phyloP scores from a whole-genome alignment of 2,797 vertebrate genomes.

The Cryptoblepharus egeriae region DNA sequence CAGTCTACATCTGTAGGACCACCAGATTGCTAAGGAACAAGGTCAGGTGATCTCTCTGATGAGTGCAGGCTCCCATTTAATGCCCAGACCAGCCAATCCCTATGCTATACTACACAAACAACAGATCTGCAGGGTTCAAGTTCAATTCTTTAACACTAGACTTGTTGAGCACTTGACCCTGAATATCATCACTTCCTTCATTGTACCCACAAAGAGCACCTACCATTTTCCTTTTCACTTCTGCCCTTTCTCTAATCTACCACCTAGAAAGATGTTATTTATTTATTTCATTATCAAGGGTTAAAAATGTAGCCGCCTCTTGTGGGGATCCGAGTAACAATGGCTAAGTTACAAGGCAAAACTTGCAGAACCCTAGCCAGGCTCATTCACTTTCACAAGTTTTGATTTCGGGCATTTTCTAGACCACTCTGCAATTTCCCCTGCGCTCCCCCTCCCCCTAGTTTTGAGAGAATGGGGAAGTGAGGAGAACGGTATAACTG shows the following conservation, averaged over 20 bases:
- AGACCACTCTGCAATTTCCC: not conserved
- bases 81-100: too few species aligned
- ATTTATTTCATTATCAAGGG: not conserved
- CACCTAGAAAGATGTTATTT: too few species aligned
- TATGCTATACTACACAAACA: too few species aligned
- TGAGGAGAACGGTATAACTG: slow-evolving; percentile 18
- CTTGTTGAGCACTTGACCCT: not conserved
- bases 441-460: not conserved
- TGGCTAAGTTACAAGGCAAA: not conserved
- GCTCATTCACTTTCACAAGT: not conserved
- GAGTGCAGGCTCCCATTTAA: too few species aligned
- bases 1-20: too few species aligned
- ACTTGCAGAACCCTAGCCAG: not conserved
- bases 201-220: not conserved
- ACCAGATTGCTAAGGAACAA: too few species aligned
- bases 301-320: not conserved
- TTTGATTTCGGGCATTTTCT: not conserved
- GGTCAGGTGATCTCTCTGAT: too few species aligned
- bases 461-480: slow-evolving; percentile 23
- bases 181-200: not conserved
- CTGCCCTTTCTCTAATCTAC: not conserved
- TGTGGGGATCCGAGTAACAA: too few species aligned
- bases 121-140: not conserved
- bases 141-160: too few species aligned
- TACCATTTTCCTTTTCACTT: not conserved